Evolutionary conservation across 2,888 invertebrate species (phyloP).

Genomic region (Choreutis nemorana): DNA sequence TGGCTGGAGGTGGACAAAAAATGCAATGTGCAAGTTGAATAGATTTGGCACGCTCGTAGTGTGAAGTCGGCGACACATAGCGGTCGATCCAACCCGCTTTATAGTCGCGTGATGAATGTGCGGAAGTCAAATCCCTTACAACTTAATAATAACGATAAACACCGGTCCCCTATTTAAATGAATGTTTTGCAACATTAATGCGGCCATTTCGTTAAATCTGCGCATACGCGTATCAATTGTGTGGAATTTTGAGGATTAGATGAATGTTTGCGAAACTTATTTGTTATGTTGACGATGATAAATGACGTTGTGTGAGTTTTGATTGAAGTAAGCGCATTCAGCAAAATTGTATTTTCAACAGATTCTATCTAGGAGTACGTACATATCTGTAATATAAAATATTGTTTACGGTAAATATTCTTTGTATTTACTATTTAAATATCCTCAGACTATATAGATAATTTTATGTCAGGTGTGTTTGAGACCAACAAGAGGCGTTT

Average conservation of each 20-base stretch:
- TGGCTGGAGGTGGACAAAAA: conserved; percentile 8
- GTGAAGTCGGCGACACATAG: conserved; percentile 14
- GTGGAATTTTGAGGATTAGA: conserved; percentile 35
- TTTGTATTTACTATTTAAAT: too few species aligned
- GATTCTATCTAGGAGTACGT: too few species aligned
- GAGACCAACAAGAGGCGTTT: too few species aligned
- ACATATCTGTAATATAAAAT: too few species aligned
- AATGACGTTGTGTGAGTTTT: conserved; percentile 16
- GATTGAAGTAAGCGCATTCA: neutral
- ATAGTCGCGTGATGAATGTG: conserved; percentile 43
- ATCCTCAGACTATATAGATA: too few species aligned
- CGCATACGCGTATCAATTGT: conserved; percentile 32
- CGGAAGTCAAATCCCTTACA: conserved; percentile 48
- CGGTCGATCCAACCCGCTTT: conserved; percentile 27
- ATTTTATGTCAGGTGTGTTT: too few species aligned
- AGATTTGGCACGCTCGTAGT: conserved; percentile 52
- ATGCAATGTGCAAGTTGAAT: conserved; percentile 19
- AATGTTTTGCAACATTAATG: conserved; percentile 54
- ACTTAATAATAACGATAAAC: conserved; percentile 59
- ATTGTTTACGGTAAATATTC: too few species aligned
- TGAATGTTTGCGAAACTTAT: conserved; percentile 44
- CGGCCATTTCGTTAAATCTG: conserved; percentile 47
- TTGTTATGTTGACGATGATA: conserved; percentile 41
- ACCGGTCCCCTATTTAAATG: conserved; percentile 49
- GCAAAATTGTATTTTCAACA: too few species aligned